Percentiles rank a stretch among this genome's conserved stretches.
Evolutionary conservation across 2,113 vertebrate species (phyloP).

Genomic region (Plectropomus leopardus): DNA sequence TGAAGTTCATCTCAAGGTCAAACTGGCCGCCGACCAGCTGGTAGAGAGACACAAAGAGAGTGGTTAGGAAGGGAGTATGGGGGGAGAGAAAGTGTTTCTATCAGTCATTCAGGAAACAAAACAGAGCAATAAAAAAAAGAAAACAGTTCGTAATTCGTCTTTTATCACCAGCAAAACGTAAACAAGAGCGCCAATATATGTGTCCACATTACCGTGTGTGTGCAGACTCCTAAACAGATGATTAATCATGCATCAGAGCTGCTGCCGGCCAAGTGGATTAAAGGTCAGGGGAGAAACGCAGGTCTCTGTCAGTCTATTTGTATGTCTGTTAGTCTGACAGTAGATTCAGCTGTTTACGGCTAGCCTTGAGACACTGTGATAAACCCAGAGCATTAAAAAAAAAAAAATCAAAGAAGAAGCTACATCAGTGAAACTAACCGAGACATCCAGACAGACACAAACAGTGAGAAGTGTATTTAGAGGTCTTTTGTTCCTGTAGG

Average conservation of each 20-base stretch:
- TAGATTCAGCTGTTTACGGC: conserved; percentile 17
- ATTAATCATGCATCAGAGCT: conserved; percentile 41
- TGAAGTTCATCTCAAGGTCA: conserved; percentile 99
- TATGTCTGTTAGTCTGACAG: conserved; percentile 12
- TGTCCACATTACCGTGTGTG: background rate
- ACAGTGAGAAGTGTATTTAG: conserved; percentile 29
- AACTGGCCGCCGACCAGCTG: conserved; percentile 97
- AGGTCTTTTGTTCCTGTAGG: conserved; percentile 50
- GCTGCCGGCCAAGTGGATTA: conserved; percentile 47
- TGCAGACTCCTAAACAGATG: conserved; percentile 41
- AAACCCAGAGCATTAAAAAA: conserved; percentile 16
- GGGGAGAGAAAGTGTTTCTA: background rate
- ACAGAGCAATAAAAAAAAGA: background rate
- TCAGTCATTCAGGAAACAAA: background rate
- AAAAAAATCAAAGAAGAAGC: conserved; percentile 29
- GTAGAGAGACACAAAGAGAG: conserved; percentile 4
- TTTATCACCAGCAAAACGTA: background rate
- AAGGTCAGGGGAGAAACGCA: conserved; percentile 50
- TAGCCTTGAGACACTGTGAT: conserved; percentile 24
- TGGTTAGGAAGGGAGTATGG: background rate
- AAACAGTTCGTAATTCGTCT: background rate
- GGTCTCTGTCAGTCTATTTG: conserved; percentile 17
- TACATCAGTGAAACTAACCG: conserved; percentile 21
- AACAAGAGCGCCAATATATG: background rate
- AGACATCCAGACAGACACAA: conserved; percentile 27